Evolutionary conservation across 2,113 vertebrate species (phyloP).

Genomic region (Scolopax mira): DNA sequence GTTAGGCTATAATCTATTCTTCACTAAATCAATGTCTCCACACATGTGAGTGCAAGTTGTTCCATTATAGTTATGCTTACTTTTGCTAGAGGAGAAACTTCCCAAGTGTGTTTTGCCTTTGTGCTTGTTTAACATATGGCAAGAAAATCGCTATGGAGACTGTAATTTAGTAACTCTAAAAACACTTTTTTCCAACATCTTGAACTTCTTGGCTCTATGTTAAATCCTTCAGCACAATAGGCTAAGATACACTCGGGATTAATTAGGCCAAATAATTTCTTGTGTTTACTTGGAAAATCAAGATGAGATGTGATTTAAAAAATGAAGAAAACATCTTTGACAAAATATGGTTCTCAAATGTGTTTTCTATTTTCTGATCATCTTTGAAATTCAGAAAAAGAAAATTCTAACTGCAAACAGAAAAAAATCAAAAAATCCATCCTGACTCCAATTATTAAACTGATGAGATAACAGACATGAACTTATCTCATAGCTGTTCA

Average conservation of each 20-base stretch:
- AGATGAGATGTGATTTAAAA: not conserved
- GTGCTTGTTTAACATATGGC: constrained; percentile 16
- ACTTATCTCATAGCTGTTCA: not conserved
- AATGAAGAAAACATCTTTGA: not conserved
- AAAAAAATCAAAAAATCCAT: not conserved
- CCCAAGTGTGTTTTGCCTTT: constrained; percentile 9
- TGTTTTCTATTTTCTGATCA: constrained; percentile 11
- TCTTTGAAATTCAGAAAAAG: not conserved
- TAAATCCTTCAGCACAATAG: not conserved
- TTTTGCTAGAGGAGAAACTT: not conserved
- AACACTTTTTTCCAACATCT: not conserved
- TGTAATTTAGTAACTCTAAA: constrained; percentile 25
- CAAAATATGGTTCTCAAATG: not conserved
- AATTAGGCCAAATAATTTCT: not conserved
- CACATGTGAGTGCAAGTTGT: not conserved
- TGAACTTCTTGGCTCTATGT: not conserved
- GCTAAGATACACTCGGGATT: not conserved
- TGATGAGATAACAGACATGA: not conserved
- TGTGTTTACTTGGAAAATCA: constrained; percentile 34
- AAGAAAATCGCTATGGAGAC: constrained; percentile 26
- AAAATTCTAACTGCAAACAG: not conserved
- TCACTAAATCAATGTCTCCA: not conserved
- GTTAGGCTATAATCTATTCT: not conserved
- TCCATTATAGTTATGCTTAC: not conserved
- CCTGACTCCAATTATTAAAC: not conserved